These are phyloP conservation scores for Colletes collaris DNA, from an alignment of 2,888 invertebrate genomes.

Conservation along the genomic window DNA sequence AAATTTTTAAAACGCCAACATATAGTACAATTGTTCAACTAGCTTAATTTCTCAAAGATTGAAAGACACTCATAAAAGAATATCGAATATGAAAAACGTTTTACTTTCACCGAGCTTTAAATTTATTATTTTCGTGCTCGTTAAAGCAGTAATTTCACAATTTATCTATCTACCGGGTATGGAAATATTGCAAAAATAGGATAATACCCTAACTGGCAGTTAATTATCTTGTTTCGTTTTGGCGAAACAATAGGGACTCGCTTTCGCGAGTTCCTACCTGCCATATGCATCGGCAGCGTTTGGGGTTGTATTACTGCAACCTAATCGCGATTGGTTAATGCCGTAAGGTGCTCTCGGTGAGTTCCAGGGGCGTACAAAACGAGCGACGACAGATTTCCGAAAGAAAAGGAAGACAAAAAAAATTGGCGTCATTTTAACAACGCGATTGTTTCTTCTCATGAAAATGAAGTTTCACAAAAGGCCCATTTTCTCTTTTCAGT, in stretches of 20 bases:
- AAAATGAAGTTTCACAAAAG: conserved; percentile 48
- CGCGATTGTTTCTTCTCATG: conserved; percentile 47
- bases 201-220: conserved; percentile 10
- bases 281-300: conserved; percentile 44
- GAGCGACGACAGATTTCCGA: conserved; percentile 10
- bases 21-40: too few species aligned
- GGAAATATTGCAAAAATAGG: conserved; percentile 12
- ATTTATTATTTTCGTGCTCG: too few species aligned
- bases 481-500: background rate
- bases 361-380: conserved; percentile 29
- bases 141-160: background rate
- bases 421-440: conserved; percentile 49
- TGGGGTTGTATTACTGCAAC: conserved; percentile 63
- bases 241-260: conserved; percentile 46
- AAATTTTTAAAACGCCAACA: too few species aligned
- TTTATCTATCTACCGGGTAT: background rate
- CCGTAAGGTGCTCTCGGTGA: conserved; percentile 45
- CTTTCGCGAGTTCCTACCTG: conserved; percentile 42
- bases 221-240: conserved; percentile 19
- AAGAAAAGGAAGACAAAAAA: conserved; percentile 29
- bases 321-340: conserved; percentile 68
- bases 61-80: too few species aligned
- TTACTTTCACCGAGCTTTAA: too few species aligned
- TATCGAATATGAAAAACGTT: too few species aligned
- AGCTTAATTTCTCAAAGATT: too few species aligned